phyloP scores from a whole-genome alignment of 2,888 invertebrate genomes.

The Heteromyza rotundicornis region DNA sequence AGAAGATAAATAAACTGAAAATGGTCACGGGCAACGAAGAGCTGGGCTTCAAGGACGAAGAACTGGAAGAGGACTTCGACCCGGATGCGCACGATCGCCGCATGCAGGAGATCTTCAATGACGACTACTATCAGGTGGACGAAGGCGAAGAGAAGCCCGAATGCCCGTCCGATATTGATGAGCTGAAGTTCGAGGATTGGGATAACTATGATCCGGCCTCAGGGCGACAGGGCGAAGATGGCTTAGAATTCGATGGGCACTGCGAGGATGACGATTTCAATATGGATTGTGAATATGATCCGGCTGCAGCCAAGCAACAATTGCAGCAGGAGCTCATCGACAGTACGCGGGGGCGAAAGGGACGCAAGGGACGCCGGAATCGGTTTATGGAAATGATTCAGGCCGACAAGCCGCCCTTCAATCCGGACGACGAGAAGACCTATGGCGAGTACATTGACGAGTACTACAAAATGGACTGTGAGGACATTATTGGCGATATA shows the following conservation, averaged over 20 bases:
- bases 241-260: conserved; percentile 64
- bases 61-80: conserved; percentile 90
- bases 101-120: conserved; percentile 87
- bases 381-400: conserved; percentile 77
- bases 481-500: conserved; percentile 90
- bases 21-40: conserved; percentile 84
- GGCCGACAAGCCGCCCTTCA: conserved; percentile 81
- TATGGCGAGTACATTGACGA: conserved; percentile 92
- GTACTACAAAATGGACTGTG: conserved; percentile 93
- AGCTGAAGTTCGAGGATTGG: conserved; percentile 60
- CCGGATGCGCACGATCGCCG: conserved; percentile 84
- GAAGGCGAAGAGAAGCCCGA: conserved; percentile 79
- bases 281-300: conserved; percentile 90
- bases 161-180: conserved; percentile 78
- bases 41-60: conserved; percentile 69
- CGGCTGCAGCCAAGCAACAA: conserved; percentile 63
- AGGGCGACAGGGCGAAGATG: conserved; percentile 65
- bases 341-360: conserved; percentile 67
- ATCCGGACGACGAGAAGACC: conserved; percentile 75
- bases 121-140: conserved; percentile 81
- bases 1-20: conserved; percentile 84
- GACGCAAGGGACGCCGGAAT: conserved; percentile 72
- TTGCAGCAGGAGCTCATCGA: conserved; percentile 68
- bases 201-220: conserved; percentile 67
- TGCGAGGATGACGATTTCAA: conserved; percentile 85